Evolutionary conservation across 1,140 invertebrate species (phyloP).

Genomic region (Antheraea mylitta): DNA sequence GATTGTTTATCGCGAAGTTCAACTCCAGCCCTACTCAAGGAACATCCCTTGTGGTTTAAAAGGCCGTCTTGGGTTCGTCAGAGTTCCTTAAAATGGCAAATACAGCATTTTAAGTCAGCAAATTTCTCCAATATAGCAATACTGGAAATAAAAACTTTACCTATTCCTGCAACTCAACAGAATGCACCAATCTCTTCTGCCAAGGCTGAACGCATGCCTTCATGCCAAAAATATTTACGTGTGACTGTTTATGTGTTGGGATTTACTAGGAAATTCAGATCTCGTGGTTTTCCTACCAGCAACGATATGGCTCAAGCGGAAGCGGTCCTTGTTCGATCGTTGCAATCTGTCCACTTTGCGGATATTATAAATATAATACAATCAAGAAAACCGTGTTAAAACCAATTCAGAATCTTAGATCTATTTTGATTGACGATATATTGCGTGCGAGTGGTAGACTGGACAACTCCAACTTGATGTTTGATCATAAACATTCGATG

Average conservation of each 20-base stretch:
- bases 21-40: conserved; percentile 12
- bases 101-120: not conserved
- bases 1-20: conserved; percentile 10
- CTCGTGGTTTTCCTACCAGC: not conserved
- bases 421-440: conserved; percentile 48
- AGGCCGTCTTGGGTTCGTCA: not conserved
- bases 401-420: conserved; percentile 35
- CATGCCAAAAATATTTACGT: not conserved
- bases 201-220: not conserved
- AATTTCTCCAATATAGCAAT: not conserved
- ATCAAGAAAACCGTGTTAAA: not conserved
- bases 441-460: conserved; percentile 61
- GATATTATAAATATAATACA: not conserved
- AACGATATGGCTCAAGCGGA: not conserved
- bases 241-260: not conserved
- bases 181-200: not conserved
- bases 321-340: not conserved
- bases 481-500: no score
- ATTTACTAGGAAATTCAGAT: not conserved
- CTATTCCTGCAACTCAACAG: not conserved
- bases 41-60: conserved; percentile 14
- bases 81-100: not conserved
- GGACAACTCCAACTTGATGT: not conserved
- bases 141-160: not conserved
- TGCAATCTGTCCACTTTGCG: not conserved